A percentile compares a stretch with the other conserved stretches of the same genome.
These are phyloP conservation scores for Plectropomus leopardus DNA, from an alignment of 2,113 vertebrate genomes.

Conservation along the genomic window DNA sequence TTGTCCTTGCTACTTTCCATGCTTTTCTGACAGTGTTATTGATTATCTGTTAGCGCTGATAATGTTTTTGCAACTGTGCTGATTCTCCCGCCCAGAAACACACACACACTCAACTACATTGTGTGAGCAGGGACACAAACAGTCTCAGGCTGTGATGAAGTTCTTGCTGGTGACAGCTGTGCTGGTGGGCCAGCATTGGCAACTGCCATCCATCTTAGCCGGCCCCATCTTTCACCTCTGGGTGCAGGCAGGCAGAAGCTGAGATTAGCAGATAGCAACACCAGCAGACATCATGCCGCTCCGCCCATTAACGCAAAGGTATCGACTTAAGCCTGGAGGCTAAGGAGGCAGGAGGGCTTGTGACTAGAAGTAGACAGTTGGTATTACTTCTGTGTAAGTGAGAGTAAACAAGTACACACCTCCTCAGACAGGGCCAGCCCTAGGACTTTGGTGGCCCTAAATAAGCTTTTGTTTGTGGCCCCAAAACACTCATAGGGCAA, in stretches of 20 bases:
- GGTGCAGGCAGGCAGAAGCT: constrained; percentile 21
- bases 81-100: background rate
- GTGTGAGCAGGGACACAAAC: constrained; percentile 3
- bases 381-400: background rate
- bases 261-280: constrained; percentile 41
- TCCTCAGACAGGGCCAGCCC: background rate
- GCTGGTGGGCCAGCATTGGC: constrained; percentile 36
- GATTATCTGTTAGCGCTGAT: constrained; percentile 59
- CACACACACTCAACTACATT: background rate
- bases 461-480: too few relatives aligned
- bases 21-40: constrained; percentile 42
- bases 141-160: constrained; percentile 54
- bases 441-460: too few relatives aligned
- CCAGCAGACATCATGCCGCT: constrained; percentile 23
- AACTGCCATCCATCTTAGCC: constrained; percentile 61
- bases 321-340: constrained; percentile 9
- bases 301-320: background rate
- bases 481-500: too few relatives aligned
- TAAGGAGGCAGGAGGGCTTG: background rate
- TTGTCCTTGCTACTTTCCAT: background rate
- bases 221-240: constrained; percentile 43
- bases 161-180: constrained; percentile 53
- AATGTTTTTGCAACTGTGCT: constrained; percentile 45
- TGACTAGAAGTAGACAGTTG: background rate
- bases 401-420: background rate